These are phyloP conservation scores for Gobio occitaniae DNA, from an alignment of 2,797 vertebrate species.

Conservation along the genomic window DNA sequence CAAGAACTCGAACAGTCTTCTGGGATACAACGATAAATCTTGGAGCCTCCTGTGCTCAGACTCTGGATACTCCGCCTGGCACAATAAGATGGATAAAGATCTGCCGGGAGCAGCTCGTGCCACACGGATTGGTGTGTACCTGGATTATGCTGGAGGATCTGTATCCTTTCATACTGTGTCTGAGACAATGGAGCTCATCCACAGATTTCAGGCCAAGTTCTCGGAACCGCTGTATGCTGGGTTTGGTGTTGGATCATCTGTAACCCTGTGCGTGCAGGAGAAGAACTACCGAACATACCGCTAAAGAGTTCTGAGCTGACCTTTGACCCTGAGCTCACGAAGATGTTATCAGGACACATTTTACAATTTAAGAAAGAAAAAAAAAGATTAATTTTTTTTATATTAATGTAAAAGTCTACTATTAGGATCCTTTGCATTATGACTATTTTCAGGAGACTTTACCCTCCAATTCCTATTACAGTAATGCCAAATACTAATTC, in stretches of 20 bases:
- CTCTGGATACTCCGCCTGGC: constrained; percentile 81
- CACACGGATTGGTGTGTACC: constrained; percentile 76
- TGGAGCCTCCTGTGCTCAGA: constrained; percentile 85
- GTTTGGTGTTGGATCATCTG: constrained; percentile 81
- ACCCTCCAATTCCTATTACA: background rate
- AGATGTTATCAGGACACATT: background rate
- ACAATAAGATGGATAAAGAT: constrained; percentile 78
- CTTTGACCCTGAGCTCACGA: background rate
- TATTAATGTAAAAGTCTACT: background rate
- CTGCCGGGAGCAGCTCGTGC: constrained; percentile 65
- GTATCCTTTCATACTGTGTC: constrained; percentile 77
- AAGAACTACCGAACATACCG: constrained; percentile 55
- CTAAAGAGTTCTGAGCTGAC: constrained; percentile 5
- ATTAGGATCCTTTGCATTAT: background rate
- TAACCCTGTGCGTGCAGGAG: constrained; percentile 75
- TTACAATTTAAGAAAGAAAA: background rate
- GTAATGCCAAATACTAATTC: background rate
- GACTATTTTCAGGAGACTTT: background rate
- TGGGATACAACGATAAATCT: constrained; percentile 83
- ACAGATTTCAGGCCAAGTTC: constrained; percentile 79
- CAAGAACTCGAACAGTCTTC: constrained; percentile 80
- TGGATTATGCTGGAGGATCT: constrained; percentile 74
- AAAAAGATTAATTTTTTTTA: background rate
- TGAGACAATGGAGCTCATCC: constrained; percentile 76
- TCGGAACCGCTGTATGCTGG: constrained; percentile 80